Conservation (phyloP, 2,797 vertebrate genomes). For the Danio choprae region DNA sequence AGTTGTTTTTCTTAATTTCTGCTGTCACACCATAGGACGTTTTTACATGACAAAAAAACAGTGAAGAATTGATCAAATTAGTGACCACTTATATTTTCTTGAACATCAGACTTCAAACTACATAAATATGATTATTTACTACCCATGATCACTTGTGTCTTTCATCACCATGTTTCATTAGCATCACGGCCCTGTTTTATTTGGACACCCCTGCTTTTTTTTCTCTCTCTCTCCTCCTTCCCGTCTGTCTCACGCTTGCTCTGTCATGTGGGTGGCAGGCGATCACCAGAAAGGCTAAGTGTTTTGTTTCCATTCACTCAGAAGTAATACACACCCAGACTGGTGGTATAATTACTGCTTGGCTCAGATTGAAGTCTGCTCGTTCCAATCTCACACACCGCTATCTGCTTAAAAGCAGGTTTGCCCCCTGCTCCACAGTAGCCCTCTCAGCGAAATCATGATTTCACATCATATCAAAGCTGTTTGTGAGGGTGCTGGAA, state of each 20-base stretch:
- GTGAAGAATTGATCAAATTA: too few species aligned
- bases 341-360: slow-evolving; percentile 43
- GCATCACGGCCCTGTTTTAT: slow-evolving; percentile 9
- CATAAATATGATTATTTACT: too few species aligned
- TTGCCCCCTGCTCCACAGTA: slow-evolving; percentile 5
- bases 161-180: slow-evolving; percentile 1
- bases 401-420: slow-evolving; percentile 38
- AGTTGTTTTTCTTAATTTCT: too few species aligned
- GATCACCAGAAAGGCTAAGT: slow-evolving; percentile 48
- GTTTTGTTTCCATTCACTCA: slow-evolving; percentile 51
- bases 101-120: too few species aligned
- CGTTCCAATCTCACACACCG: slow-evolving; percentile 22
- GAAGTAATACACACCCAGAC: slow-evolving; percentile 41
- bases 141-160: neutral
- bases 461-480: slow-evolving; percentile 22
- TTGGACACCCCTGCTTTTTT: neutral
- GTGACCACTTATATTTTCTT: too few species aligned
- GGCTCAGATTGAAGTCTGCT: slow-evolving; percentile 31
- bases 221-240: slow-evolving; percentile 15
- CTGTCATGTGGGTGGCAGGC: slow-evolving; percentile 31
- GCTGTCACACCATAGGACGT: too few species aligned
- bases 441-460: slow-evolving; percentile 3
- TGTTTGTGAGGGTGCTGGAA: slow-evolving; percentile 8
- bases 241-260: slow-evolving; percentile 31
- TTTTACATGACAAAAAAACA: too few species aligned